Percentiles rank a stretch among this genome's conserved stretches.
Evolutionary conservation across 2,113 vertebrate genomes (phyloP).

Genomic region (Thunnus thynnus): DNA sequence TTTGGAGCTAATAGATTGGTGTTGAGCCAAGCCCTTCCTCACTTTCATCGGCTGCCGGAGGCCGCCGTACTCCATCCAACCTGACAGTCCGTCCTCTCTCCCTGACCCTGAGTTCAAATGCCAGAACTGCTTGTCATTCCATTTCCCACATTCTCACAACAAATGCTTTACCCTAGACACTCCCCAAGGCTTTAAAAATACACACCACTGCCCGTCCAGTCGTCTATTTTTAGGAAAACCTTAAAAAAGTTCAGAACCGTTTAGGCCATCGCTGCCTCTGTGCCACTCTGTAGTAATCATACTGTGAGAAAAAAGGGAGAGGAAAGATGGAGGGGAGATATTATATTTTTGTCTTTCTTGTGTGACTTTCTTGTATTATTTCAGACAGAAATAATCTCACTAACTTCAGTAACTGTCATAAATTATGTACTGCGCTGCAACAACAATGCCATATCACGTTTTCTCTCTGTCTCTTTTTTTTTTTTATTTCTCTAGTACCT

Average conservation of each 20-base stretch:
- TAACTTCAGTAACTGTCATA: neutral
- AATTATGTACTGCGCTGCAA: neutral
- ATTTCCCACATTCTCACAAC: conserved; percentile 75
- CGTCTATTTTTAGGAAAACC: conserved; percentile 65
- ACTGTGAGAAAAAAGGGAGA: conserved; percentile 26
- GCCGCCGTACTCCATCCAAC: conserved; percentile 15
- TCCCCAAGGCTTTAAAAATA: conserved; percentile 65
- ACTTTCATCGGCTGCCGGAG: conserved; percentile 25
- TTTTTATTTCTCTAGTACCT: conserved; percentile 88
- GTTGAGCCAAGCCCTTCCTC: neutral
- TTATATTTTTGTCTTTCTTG: neutral
- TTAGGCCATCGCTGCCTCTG: neutral
- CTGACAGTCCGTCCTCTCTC: conserved; percentile 48
- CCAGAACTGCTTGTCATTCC: conserved; percentile 75
- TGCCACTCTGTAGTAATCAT: conserved; percentile 31
- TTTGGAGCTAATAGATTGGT: conserved; percentile 7
- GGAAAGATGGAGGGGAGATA: neutral
- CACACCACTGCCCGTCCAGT: neutral
- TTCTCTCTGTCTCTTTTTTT: neutral
- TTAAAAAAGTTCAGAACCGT: conserved; percentile 38
- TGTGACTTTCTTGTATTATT: neutral
- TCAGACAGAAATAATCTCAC: neutral
- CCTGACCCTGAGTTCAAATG: conserved; percentile 72
- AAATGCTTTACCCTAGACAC: conserved; percentile 69
- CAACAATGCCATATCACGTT: neutral